These are phyloP conservation scores for Epinotia ramella DNA, from an alignment of 2,888 invertebrate genomes.

Conservation along the genomic window DNA sequence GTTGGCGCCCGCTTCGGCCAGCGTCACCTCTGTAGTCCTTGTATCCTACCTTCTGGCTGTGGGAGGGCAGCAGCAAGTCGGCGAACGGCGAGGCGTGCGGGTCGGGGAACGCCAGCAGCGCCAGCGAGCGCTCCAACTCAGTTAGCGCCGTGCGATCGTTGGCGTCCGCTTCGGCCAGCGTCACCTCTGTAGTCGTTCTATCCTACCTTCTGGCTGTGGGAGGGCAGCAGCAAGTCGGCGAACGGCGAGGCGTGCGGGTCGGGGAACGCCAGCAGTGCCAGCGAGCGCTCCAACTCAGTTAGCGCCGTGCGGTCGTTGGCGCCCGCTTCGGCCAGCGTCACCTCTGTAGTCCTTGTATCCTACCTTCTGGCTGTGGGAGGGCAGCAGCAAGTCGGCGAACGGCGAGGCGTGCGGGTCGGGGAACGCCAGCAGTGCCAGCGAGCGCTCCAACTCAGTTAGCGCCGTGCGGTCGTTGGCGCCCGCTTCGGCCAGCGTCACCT, in stretches of 20 bases:
- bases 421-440: conserved; percentile 97
- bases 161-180: too few species aligned
- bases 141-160: conserved; percentile 72
- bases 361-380: conserved; percentile 97
- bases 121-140: conserved; percentile 97
- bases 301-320: conserved; percentile 91
- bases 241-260: conserved; percentile 98
- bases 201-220: conserved; percentile 96
- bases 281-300: conserved; percentile 94
- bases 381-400: conserved; percentile 96
- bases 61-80: conserved; percentile 96
- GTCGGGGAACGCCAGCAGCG: conserved; percentile 98
- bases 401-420: conserved; percentile 98
- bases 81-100: conserved; percentile 98
- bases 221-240: conserved; percentile 95
- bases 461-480: conserved; percentile 92
- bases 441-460: conserved; percentile 94
- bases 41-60: conserved; percentile 92
- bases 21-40: background rate
- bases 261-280: conserved; percentile 98
- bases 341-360: background rate
- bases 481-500: conserved; percentile 93
- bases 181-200: background rate
- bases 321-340: conserved; percentile 89
- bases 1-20: too few species aligned